Percentiles rank a stretch among this genome's conserved stretches.
Evolutionary conservation across 2,113 vertebrate species (phyloP).

Genomic region (Rhinolophus sinicus): DNA sequence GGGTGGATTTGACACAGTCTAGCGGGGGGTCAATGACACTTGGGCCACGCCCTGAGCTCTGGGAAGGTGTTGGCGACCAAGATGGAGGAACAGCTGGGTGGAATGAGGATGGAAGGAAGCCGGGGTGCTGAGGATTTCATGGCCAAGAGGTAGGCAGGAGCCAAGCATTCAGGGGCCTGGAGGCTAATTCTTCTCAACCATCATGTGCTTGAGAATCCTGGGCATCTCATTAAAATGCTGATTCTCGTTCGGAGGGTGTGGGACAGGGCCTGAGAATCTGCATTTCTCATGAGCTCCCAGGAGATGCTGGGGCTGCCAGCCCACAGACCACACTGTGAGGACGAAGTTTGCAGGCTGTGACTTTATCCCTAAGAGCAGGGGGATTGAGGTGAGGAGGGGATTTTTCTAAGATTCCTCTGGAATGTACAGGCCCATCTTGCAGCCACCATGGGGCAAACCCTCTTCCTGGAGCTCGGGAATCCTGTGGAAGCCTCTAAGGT

Average conservation of each 20-base stretch:
- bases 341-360: background rate
- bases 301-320: too few species aligned
- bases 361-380: background rate
- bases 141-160: background rate
- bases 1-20: background rate
- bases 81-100: rapidly evolving
- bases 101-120: background rate
- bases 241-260: background rate
- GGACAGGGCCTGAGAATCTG: background rate
- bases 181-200: background rate
- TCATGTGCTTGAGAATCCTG: rapidly evolving
- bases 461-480: background rate
- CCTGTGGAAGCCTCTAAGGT: background rate
- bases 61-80: background rate
- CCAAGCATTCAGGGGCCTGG: background rate
- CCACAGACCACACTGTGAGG: background rate
- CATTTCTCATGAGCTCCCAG: background rate
- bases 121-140: rapidly evolving
- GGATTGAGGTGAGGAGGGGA: background rate
- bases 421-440: background rate
- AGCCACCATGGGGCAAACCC: background rate
- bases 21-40: background rate
- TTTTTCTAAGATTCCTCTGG: background rate
- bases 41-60: background rate
- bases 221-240: background rate